Evolutionary conservation across 2,113 vertebrate genomes (phyloP).

Genomic region (Alethe castanea): DNA sequence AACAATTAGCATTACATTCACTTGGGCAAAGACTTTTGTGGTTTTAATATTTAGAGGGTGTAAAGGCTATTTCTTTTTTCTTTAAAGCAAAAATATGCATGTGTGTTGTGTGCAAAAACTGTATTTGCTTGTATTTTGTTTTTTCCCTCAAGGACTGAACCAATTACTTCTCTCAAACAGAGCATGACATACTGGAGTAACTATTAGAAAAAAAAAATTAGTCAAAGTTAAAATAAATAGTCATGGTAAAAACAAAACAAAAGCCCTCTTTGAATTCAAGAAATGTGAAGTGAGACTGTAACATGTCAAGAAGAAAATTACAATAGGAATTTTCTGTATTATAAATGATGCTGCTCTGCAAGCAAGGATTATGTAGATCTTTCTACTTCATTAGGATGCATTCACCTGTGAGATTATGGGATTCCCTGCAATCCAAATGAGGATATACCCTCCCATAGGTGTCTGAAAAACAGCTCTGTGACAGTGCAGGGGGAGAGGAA

Average conservation of each 20-base stretch:
- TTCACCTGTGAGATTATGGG: neutral
- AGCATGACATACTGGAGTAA: neutral
- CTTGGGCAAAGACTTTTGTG: neutral
- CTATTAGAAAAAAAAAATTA: neutral
- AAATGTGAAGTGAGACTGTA: neutral
- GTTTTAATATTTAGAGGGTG: neutral
- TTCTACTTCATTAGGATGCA: neutral
- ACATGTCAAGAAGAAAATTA: neutral
- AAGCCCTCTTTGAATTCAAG: neutral
- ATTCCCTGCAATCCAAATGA: neutral
- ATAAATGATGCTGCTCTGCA: neutral
- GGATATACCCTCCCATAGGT: neutral
- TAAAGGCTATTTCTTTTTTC: neutral
- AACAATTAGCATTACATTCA: constrained; percentile 15
- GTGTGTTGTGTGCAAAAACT: neutral
- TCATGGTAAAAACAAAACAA: neutral
- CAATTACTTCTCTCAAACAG: constrained; percentile 24
- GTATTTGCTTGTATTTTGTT: neutral
- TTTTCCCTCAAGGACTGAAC: constrained; percentile 5
- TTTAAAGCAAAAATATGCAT: neutral
- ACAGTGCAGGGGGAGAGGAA: neutral
- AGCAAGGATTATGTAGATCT: neutral
- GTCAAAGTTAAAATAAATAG: neutral
- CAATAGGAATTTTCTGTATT: neutral
- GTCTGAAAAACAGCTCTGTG: neutral